Evolutionary conservation across 2,888 invertebrate genomes (phyloP).

Genomic region (Drosophila eohydei): DNA sequence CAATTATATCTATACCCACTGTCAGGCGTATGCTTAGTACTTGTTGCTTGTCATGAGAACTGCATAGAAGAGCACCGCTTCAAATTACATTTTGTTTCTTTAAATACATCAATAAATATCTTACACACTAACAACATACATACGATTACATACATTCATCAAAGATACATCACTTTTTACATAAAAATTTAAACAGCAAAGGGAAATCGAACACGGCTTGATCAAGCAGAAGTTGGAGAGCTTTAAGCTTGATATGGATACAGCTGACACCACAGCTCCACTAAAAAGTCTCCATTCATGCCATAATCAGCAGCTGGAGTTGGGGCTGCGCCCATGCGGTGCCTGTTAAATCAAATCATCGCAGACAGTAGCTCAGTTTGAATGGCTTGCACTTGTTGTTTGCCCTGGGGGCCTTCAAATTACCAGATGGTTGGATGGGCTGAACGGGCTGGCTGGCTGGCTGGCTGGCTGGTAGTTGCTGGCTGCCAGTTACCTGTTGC

Average conservation of each 20-base stretch:
- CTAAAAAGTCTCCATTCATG: background rate
- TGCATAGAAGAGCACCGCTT: too few relatives aligned
- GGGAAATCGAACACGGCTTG: background rate
- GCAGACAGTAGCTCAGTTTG: conserved; percentile 64
- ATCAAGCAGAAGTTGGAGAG: background rate
- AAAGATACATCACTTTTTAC: too few relatives aligned
- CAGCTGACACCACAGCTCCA: conserved; percentile 5
- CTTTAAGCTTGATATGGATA: background rate
- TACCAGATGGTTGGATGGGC: conserved; percentile 47
- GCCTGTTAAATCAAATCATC: conserved; percentile 52
- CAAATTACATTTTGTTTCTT: too few relatives aligned
- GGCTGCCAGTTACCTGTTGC: background rate
- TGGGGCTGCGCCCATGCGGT: conserved; percentile 12
- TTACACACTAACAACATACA: too few relatives aligned
- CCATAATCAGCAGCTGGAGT: conserved; percentile 29
- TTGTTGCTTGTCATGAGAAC: too few relatives aligned
- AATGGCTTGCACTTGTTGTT: conserved; percentile 54
- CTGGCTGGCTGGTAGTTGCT: background rate
- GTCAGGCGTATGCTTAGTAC: too few relatives aligned
- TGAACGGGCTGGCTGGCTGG: conserved; percentile 11
- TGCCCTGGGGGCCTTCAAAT: conserved; percentile 68
- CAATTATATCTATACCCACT: too few relatives aligned
- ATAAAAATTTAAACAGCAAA: too few relatives aligned
- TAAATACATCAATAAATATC: too few relatives aligned
- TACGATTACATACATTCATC: too few relatives aligned